A percentile compares a stretch with the other conserved stretches of the same genome.
Evolutionary conservation across 2,888 invertebrate species (phyloP).

Genomic region (Apoderus coryli): DNA sequence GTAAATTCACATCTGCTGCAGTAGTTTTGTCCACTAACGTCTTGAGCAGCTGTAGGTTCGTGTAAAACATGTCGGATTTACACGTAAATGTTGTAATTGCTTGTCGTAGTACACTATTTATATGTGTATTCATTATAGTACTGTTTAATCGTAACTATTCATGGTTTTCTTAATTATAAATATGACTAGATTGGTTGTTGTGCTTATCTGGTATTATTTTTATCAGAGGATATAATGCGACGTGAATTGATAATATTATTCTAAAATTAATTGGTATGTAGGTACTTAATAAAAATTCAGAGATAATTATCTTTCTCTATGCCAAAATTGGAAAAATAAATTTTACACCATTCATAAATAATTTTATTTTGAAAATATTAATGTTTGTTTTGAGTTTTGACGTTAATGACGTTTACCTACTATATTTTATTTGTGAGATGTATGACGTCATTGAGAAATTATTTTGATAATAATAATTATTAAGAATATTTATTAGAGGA

Average conservation of each 20-base stretch:
- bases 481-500: too few relatives aligned
- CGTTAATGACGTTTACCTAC: too few relatives aligned
- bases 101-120: slow-evolving; percentile 47
- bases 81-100: slow-evolving; percentile 57
- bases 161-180: too few relatives aligned
- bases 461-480: slow-evolving; percentile 1
- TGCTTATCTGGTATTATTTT: slow-evolving; percentile 1
- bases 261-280: background rate
- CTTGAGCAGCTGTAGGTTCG: slow-evolving; percentile 52
- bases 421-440: too few relatives aligned
- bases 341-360: too few relatives aligned
- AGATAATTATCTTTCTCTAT: background rate
- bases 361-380: too few relatives aligned
- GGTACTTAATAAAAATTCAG: slow-evolving; percentile 1
- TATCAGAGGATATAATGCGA: background rate
- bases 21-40: slow-evolving; percentile 49
- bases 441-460: too few relatives aligned
- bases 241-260: background rate
- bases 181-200: background rate
- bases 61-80: slow-evolving; percentile 40
- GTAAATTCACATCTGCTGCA: slow-evolving; percentile 53
- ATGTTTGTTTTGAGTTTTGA: too few relatives aligned
- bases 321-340: too few relatives aligned
- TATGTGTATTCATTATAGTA: slow-evolving; percentile 31
- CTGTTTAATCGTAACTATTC: too few relatives aligned